Evolutionary conservation across 2,888 invertebrate species (phyloP), one percentile per base, ranked within the genome.

Genomic region (Galeopsomyia nigrocyanea): DNA sequence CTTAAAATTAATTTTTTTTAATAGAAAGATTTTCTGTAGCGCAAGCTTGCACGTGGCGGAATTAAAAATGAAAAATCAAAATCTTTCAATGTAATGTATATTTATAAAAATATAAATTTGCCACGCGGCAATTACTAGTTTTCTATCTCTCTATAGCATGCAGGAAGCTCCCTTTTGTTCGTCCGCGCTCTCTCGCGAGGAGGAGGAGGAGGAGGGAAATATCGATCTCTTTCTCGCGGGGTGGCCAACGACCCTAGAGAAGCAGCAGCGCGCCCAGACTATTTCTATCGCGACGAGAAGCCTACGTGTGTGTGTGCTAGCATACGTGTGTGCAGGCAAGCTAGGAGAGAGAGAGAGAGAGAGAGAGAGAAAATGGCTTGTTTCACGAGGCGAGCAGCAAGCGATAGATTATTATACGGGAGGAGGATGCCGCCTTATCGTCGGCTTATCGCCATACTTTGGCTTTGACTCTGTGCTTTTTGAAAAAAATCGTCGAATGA

Each of bases 171-270:
- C 56, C 49, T 57, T 50, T 46, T 49, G 31, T 46, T 55, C 68
- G n/a, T 57, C 26, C 58, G n/a, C 58, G 26, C 47, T 62, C 55
- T 10, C 17, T n/a, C 53, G 53, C 1, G 39, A 39, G 39, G 39
- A 39, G 39, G 10, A 39, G 39, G 39, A 39, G 46, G 50, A 22
- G 21, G 56, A 55, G 66, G 56, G 46, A 57, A 66, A 62, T 66
- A 71, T 71, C 66, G 66, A 66, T 62, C 5, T 39, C 39, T 26
- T 5, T 39, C 39, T 66, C 61, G 60, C 39, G 61, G 26, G 26
- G 57, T 72, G 71, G 71, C 46, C 71, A 72, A 72, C 71, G 67
- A 72, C 71, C 71, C 67, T 62, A 58, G 10, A 19, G 17, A 21
- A 7, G n/a, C n/a, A 39, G 50, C 57, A 39, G 39, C 39, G 39